Evolutionary conservation across 2,888 invertebrate genomes (phyloP).

Genomic region (Teinopalpus imperialis): DNA sequence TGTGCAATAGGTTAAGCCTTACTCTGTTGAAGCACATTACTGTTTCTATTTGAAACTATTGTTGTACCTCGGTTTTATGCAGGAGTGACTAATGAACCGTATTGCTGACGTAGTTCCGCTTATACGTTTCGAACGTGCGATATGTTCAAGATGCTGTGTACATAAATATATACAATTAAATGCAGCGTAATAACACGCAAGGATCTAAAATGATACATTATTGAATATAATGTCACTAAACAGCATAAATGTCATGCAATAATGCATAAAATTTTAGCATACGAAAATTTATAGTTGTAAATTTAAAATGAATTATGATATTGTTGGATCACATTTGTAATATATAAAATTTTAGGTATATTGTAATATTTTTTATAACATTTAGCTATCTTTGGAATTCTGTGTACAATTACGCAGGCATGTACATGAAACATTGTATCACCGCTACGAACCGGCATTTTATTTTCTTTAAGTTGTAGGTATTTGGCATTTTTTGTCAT

Average conservation of each 20-base stretch:
- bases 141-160: conserved; percentile 18
- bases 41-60: not conserved
- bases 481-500: conserved; percentile 20
- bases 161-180: conserved; percentile 20
- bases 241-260: conserved; percentile 36
- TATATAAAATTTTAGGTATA: conserved; percentile 62
- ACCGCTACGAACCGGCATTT: conserved; percentile 30
- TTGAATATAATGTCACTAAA: conserved; percentile 1
- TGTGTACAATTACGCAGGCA: conserved; percentile 43
- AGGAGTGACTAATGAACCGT: too few relatives aligned
- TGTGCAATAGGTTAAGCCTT: conserved; percentile 56
- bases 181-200: not conserved
- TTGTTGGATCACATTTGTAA: conserved; percentile 75
- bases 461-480: conserved; percentile 19
- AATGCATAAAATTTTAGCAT: conserved; percentile 39
- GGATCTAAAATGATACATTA: not conserved
- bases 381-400: conserved; percentile 48
- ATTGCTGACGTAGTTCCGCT: too few relatives aligned
- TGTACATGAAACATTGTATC: conserved; percentile 49
- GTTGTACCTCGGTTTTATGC: too few relatives aligned
- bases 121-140: conserved; percentile 8
- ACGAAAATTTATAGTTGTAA: conserved; percentile 66
- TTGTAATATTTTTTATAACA: conserved; percentile 53
- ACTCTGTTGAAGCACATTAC: conserved; percentile 20
- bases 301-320: conserved; percentile 72